phyloP scores from a whole-genome alignment of 35 echinoderm and acorn worm genomes.

The Ptychodera flava region DNA sequence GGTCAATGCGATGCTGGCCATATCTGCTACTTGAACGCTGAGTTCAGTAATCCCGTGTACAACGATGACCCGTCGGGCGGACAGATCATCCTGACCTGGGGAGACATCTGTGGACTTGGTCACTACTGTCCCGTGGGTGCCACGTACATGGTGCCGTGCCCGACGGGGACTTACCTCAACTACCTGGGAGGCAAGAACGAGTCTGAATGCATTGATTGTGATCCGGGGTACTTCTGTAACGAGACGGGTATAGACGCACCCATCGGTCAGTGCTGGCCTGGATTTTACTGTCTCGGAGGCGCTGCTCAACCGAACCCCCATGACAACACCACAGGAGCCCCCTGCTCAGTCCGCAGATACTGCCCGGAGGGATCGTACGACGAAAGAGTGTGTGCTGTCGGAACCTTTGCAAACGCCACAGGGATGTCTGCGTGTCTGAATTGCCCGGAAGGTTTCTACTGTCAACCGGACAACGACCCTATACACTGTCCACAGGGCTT shows the following conservation, averaged over 20 bases:
- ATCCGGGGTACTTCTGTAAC: constrained; percentile 82
- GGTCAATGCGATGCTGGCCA: constrained; percentile 68
- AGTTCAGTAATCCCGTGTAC: constrained; percentile 85
- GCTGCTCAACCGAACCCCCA: constrained; percentile 55
- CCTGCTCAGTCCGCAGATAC: constrained; percentile 61
- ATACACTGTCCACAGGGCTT: constrained; percentile 69
- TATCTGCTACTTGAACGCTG: constrained; percentile 61
- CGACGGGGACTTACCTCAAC: constrained; percentile 73
- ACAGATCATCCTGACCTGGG: constrained; percentile 79
- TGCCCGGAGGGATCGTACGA: constrained; percentile 51
- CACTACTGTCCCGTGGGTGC: constrained; percentile 73
- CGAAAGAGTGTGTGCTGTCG: constrained; percentile 46
- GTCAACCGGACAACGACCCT: constrained; percentile 71
- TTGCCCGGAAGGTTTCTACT: constrained; percentile 59
- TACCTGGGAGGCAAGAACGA: constrained; percentile 55
- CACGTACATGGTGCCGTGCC: constrained; percentile 75
- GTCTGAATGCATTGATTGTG: constrained; percentile 60
- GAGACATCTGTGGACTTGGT: constrained; percentile 74
- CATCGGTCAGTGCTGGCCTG: constrained; percentile 69
- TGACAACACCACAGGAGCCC: constrained; percentile 72
- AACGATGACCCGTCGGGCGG: constrained; percentile 83
- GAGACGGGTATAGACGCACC: constrained; percentile 43
- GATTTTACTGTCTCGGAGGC: constrained; percentile 63
- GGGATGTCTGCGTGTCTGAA: constrained; percentile 53
- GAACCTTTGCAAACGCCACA: constrained; percentile 57